Base-by-base conservation (phyloP, 2,888 invertebrate genomes). In the Drosophila cognata region DNA sequence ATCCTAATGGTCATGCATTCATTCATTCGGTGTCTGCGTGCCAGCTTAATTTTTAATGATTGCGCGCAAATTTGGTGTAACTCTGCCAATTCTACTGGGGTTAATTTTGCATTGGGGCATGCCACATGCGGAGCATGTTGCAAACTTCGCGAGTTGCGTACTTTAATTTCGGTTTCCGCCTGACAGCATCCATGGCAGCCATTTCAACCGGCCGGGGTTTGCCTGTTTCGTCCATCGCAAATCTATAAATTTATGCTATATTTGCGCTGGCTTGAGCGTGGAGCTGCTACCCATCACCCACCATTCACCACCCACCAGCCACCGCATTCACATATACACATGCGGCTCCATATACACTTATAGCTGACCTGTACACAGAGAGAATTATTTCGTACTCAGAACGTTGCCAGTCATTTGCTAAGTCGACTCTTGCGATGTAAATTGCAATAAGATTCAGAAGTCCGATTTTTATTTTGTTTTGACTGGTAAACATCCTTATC, bases 201-300 rank as follows among this genome's bases (percentile, higher is more conserved):
- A 11, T 33, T 28, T 31, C 57, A 56, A 56, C 43, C 56, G 7
- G 16, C n/a, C 11, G 11, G n/a, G n/a, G 8, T 28, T 18, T 36
- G 25, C 18, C 8, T 10, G n/a, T 28, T 4, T 35, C 36, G 29
- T 46, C 46, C 31, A 81, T 79, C 65, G 77, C 71, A 86, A 78
- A 84, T 86, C 81, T 79, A 82, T 88, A 81, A 80, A 85, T 82
- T 85, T 75, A 75, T 67, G 74, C 79, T 79, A 82, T 83, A 81
- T 35, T 31, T 60, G 43, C 43, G 16, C 5, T 57, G 13, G 56
- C 29, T 38, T 41, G 31, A 16, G 41, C 6, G 41, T n/a, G 21
- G 21, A 21, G 21, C 35, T 35, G 53, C 31, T 28, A 55, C 11
- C 10, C 29, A 28, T 0, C 28, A 33, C 1, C 25, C 11, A n/a